Evolutionary conservation across 2,113 vertebrate genomes (phyloP), one percentile per base, ranked within the genome.

Genomic region (Cephalopterus ornatus): DNA sequence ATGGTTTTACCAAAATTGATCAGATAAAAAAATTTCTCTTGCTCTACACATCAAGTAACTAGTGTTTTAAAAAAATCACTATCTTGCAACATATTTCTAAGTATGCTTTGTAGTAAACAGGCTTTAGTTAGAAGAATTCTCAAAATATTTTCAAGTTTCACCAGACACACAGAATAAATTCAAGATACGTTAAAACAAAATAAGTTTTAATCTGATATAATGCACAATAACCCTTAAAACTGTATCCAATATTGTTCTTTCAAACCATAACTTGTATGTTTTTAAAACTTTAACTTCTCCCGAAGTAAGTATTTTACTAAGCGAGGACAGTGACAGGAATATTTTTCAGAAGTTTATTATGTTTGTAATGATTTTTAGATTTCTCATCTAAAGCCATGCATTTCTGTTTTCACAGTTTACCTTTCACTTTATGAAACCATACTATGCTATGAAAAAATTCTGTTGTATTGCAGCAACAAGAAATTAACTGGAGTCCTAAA

Each of bases 1-100:
- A 66, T 0, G 0, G 5, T 75, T 71, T 70, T 24, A 61, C 9
- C 42, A 67, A 74, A 81, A 66, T 2, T 1, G 1, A 83, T 30
- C 33, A 73, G 35, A 76, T n/a, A 35, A 56, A 73, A 37, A 37
- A 52, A 30, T 10, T 59, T 67, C 19, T 53, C 35, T 59, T 88
- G 14, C 12, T 88, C 39, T 12, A 35, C 15, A 50, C 15, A 50
- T 12, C 4, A 59, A 39, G 19, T 39, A 93, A 85, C 5, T 10
- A 50, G 8, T 30, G 10, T 3, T 79, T 55, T 1, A 26, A 44
- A 73, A 55, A 82, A 0, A 18, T 2, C 19, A 41, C 15, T 49
- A 14, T 30, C 10, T 30, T 78, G 39, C 42, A 58, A 85, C 26
- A 2, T 32, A 46, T 67, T 79, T 85, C 56, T 66, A 14, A 35